phyloP scores from a whole-genome alignment of 92 coral and sea anemone species.

The Epizoanthus scotinus region DNA sequence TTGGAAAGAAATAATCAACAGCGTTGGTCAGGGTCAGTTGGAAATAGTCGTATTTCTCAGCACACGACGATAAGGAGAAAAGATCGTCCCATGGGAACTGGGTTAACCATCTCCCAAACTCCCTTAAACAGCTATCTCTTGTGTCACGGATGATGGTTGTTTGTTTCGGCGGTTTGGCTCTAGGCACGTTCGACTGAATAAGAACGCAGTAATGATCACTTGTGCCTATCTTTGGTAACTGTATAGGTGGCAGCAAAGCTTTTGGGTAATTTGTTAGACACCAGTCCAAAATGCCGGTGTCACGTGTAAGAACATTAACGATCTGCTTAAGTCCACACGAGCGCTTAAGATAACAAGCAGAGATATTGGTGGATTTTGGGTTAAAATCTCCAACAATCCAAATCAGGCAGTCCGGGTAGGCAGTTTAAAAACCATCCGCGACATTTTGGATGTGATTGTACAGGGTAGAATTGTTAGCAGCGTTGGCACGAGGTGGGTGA shows the following conservation, averaged over 20 bases:
- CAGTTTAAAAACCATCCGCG: neutral
- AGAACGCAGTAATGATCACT: conserved; percentile 32
- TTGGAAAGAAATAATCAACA: conserved; percentile 27
- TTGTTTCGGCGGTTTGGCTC: conserved; percentile 1
- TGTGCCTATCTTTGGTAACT: conserved; percentile 22
- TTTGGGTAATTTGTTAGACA: conserved; percentile 18
- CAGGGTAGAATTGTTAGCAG: conserved; percentile 22
- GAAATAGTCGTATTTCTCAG: conserved; percentile 29
- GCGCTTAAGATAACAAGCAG: neutral
- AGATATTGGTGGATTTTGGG: conserved; percentile 18
- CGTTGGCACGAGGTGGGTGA: conserved; percentile 24
- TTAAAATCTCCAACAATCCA: conserved; percentile 34
- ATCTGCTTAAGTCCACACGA: neutral
- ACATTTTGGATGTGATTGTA: conserved; percentile 20
- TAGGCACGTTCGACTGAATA: neutral
- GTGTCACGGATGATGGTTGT: conserved; percentile 14
- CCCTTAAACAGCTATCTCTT: conserved; percentile 33
- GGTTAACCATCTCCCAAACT: conserved; percentile 43
- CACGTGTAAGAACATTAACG: neutral
- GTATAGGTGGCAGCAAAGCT: neutral
- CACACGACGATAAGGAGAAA: conserved; percentile 40
- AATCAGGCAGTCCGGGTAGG: conserved; percentile 19
- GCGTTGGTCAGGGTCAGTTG: conserved; percentile 27
- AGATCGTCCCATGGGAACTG: conserved; percentile 42
- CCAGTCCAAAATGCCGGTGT: conserved; percentile 6